Evolutionary conservation across 2,797 vertebrate genomes (phyloP), one percentile per base, ranked within the genome.

Genomic region (Carapus acus): DNA sequence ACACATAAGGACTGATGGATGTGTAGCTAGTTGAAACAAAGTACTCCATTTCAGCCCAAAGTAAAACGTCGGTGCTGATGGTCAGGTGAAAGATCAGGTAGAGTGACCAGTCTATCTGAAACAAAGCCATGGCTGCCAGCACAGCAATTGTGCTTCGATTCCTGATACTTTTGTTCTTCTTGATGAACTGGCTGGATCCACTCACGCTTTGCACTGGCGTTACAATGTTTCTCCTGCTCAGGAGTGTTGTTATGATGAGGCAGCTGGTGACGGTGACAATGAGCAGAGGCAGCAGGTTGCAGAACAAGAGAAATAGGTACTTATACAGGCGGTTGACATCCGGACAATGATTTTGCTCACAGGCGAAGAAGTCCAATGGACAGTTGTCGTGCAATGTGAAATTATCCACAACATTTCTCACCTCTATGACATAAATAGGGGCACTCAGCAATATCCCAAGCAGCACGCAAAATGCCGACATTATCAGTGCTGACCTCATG

Each of bases 1-100:
- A 90, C 16, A 89, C 77, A 17, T 88, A 89, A 0, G 88, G 88
- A 55, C 83, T 87, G 46, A 86, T 39, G 23, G 84, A 80, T n/a
- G 80, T 74, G 23, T 89, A 90, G 9, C 73, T 69, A 0, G 67
- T 80, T 9, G 79, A 64, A 39, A 87, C 77, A 3, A 87, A 84
- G 51, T 89, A 88, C 59, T 87, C 77, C 6, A 76, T 15, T 62
- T 89, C 81, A 6, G 59, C 43, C 85, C 81, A 87, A 9, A 65
- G 56, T 4, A 44, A 27, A 12, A 74, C 33, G 8, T 74, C 52
- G 3, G 21, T 7, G n/a, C 18, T 69, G 2, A 62, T 47, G 1
- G 7, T 49, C 48, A 87, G 59, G 6, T 85, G 83, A n/a, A 88
- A 65, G 51, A 82, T 43, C 59, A 90, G 17, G 49, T 86, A 86